Evolutionary conservation across 1,140 invertebrate genomes (phyloP).

Genomic region (Chironomus striatipennis): DNA sequence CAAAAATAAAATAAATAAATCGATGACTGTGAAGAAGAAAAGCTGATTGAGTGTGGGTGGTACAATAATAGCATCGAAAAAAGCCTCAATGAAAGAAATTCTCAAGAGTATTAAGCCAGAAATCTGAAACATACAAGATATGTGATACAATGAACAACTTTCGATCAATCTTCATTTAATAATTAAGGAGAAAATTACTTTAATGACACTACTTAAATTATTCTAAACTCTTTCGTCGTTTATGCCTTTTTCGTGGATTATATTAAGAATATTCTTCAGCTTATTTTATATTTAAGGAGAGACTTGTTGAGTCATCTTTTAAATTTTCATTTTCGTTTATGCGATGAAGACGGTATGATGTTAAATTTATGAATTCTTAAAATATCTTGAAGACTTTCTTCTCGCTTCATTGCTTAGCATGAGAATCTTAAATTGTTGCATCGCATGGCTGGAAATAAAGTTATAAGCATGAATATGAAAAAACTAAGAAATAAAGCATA

Average conservation of each 20-base stretch:
- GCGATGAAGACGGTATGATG: too few species aligned
- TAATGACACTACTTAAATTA: conserved; percentile 15
- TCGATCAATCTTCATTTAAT: conserved; percentile 21
- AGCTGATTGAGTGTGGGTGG: neutral
- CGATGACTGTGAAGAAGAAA: neutral
- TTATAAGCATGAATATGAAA: too few species aligned
- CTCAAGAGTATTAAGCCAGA: neutral
- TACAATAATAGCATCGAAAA: neutral
- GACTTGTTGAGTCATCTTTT: conserved; percentile 12
- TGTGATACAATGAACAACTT: neutral
- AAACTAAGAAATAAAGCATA: too few species aligned
- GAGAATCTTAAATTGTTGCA: too few species aligned
- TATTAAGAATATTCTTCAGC: too few species aligned
- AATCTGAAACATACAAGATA: neutral
- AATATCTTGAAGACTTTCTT: too few species aligned
- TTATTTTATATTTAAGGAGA: neutral
- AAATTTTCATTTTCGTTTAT: neutral
- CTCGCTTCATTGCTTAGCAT: too few species aligned
- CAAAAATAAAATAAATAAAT: too few species aligned
- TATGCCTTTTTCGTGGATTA: neutral
- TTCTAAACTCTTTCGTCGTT: neutral
- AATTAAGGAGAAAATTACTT: conserved; percentile 19
- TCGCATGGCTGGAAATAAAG: too few species aligned
- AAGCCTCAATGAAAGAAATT: too few species aligned
- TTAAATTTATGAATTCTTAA: too few species aligned